Conservation (phyloP, 2,113 vertebrate species). For the Caretta caretta region DNA sequence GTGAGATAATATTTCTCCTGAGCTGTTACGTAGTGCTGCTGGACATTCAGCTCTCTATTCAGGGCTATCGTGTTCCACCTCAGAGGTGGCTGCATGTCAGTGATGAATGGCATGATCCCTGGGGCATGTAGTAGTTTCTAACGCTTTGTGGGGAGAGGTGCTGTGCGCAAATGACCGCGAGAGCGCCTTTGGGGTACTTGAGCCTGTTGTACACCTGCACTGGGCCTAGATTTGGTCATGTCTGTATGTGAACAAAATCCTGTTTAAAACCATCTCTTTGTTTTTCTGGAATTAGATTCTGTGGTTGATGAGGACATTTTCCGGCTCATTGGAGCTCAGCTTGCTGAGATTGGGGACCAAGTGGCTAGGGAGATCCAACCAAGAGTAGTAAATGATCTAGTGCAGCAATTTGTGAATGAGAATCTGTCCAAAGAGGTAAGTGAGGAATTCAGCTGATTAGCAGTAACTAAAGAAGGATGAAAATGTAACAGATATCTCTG, state of each 20-base stretch:
- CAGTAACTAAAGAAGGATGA: neutral
- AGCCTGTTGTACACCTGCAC: neutral
- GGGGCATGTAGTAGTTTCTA: neutral
- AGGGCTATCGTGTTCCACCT: neutral
- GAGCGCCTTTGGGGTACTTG: neutral
- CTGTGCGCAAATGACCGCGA: neutral
- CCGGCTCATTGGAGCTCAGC: conserved; percentile 71
- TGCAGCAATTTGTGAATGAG: conserved; percentile 26
- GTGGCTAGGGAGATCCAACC: conserved; percentile 64
- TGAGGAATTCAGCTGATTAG: neutral
- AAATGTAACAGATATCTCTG: neutral
- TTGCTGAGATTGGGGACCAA: conserved; percentile 76
- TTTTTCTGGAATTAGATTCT: conserved; percentile 19
- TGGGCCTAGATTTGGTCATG: neutral
- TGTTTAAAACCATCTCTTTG: neutral
- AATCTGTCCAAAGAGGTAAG: conserved; percentile 69
- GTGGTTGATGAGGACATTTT: conserved; percentile 62
- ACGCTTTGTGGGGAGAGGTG: neutral
- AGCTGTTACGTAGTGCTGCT: neutral
- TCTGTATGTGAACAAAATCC: neutral
- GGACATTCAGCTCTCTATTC: neutral
- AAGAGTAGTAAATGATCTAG: conserved; percentile 61
- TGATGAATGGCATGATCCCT: neutral
- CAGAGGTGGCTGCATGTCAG: neutral
- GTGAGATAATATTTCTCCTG: neutral